Conservation (phyloP, 2,888 invertebrate genomes). For the Campoplex nolae region DNA sequence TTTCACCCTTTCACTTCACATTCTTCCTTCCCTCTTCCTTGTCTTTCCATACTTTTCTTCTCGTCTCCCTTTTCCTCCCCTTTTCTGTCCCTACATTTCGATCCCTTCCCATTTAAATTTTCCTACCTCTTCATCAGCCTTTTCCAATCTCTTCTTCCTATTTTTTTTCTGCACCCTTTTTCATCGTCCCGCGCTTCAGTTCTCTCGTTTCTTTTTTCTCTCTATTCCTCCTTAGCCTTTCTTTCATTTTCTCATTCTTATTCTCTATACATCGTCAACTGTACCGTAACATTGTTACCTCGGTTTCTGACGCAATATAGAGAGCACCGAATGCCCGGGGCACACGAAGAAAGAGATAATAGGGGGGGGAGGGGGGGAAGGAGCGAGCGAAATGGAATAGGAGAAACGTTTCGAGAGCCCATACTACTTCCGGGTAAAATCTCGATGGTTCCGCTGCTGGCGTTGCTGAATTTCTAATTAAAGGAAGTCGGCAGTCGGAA, state of each 20-base stretch:
- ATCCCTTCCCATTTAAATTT: neutral
- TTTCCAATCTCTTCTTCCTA: neutral
- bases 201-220: neutral
- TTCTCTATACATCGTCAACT: constrained; percentile 1
- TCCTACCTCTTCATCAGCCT: neutral
- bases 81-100: neutral
- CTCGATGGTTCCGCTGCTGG: constrained; percentile 72
- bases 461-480: constrained; percentile 79
- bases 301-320: constrained; percentile 23
- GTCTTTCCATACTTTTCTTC: neutral
- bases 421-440: constrained; percentile 72
- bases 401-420: constrained; percentile 22
- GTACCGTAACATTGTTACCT: neutral
- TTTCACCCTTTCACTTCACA: neutral
- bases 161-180: neutral
- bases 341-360: neutral
- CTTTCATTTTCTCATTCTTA: neutral
- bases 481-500: constrained; percentile 75
- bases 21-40: neutral
- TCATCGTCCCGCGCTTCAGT: neutral
- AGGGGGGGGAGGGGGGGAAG: neutral
- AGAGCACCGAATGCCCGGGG: constrained; percentile 12
- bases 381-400: neutral
- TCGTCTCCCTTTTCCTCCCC: neutral
- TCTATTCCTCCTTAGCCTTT: neutral